Conservation (phyloP, 2,113 vertebrate species). For the Corythoichthys intestinalis region DNA sequence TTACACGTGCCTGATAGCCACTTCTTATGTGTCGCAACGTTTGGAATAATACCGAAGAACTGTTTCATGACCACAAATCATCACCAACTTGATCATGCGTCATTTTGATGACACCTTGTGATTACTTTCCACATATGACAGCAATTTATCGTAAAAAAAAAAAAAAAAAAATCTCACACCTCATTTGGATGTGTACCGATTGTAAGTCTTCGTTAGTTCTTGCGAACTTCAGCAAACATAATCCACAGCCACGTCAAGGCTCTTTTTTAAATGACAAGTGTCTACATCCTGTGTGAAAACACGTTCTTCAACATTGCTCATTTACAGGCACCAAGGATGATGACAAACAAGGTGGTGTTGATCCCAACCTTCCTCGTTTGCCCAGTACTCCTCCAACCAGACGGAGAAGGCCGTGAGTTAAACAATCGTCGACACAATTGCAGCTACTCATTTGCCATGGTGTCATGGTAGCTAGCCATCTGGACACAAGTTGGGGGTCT, state of each 20-base stretch:
- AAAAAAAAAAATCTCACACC: too few species aligned
- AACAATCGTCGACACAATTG: conserved; percentile 4
- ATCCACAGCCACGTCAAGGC: background rate
- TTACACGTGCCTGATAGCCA: background rate
- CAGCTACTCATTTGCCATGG: background rate
- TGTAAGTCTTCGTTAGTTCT: background rate
- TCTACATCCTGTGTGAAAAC: conserved; percentile 10
- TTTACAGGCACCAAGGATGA: conserved; percentile 54
- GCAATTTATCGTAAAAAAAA: background rate
- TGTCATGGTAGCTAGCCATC: too few species aligned
- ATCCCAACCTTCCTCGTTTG: conserved; percentile 50
- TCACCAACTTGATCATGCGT: background rate
- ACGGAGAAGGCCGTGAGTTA: conserved; percentile 65
- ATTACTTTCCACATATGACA: background rate
- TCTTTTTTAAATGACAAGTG: background rate
- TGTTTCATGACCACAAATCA: background rate
- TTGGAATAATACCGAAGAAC: background rate
- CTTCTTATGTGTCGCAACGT: background rate
- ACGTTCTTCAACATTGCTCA: background rate
- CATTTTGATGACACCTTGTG: background rate
- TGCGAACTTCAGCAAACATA: background rate
- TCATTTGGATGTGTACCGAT: background rate
- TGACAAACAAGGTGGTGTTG: background rate
- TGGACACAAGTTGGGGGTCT: too few species aligned
- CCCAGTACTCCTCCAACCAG: conserved; percentile 58